A percentile compares a stretch with the other conserved stretches of the same genome.
Conservation (phyloP, 2,888 invertebrate genomes). For the Dasypolia templi region DNA sequence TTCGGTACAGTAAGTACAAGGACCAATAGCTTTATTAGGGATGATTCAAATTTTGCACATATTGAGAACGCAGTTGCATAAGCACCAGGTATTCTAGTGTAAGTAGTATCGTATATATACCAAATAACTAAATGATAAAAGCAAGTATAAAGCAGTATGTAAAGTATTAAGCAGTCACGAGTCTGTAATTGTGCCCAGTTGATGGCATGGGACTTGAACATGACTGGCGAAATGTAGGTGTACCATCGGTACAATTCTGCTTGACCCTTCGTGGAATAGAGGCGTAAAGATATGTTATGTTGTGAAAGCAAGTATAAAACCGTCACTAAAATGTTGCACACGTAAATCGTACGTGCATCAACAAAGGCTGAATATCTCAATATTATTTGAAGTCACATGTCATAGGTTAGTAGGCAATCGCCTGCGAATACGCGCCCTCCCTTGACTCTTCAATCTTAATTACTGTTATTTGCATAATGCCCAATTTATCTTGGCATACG, state of each 20-base stretch:
- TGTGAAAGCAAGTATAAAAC: constrained; percentile 15
- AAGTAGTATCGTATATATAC: neutral
- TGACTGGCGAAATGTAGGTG: too few relatives aligned
- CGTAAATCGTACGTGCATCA: neutral
- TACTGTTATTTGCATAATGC: constrained; percentile 15
- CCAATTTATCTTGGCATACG: constrained; percentile 6
- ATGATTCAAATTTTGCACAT: neutral
- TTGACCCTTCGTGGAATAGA: too few relatives aligned
- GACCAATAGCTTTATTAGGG: neutral
- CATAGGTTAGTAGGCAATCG: constrained; percentile 42
- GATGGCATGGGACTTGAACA: too few relatives aligned
- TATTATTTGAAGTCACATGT: constrained; percentile 22
- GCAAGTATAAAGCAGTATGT: constrained; percentile 3
- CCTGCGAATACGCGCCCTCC: neutral
- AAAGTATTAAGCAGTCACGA: too few relatives aligned
- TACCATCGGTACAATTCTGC: too few relatives aligned
- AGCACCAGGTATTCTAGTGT: neutral
- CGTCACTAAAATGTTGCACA: neutral
- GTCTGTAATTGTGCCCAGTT: too few relatives aligned
- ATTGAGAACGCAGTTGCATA: neutral
- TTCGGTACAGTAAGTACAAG: neutral
- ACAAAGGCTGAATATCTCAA: constrained; percentile 36
- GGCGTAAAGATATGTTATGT: too few relatives aligned
- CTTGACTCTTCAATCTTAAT: constrained; percentile 15
- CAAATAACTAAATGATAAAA: constrained; percentile 5